Evolutionary conservation across 2,113 vertebrate genomes (phyloP).

Genomic region (Spheniscus mendiculus): DNA sequence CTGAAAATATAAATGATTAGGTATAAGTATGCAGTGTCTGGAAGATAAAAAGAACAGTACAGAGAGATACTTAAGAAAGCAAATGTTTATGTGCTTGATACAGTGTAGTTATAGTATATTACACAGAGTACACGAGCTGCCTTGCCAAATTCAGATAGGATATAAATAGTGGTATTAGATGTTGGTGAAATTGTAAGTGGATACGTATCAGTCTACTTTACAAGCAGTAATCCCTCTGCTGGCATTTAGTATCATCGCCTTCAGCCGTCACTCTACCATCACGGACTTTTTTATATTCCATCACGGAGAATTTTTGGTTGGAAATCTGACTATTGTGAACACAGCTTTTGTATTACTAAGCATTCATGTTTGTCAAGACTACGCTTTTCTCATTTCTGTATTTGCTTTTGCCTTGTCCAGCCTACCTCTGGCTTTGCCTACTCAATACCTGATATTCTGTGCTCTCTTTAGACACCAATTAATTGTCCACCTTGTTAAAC

Average conservation of each 20-base stretch:
- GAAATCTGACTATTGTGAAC: not conserved
- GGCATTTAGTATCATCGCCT: not conserved
- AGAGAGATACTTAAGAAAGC: not conserved
- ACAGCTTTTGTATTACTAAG: not conserved
- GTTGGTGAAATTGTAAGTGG: not conserved
- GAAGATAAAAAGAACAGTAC: not conserved
- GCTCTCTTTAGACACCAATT: not conserved
- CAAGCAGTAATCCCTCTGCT: not conserved
- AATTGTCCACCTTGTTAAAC: not conserved
- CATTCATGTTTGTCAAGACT: not conserved
- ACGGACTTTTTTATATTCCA: not conserved
- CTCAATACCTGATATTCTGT: not conserved
- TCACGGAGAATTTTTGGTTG: not conserved
- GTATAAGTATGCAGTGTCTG: not conserved
- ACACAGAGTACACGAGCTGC: not conserved
- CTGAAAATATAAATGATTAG: not conserved
- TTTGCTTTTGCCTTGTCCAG: not conserved
- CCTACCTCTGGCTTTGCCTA: not conserved
- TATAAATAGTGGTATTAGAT: conserved; percentile 34
- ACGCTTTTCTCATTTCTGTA: not conserved
- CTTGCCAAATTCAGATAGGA: conserved; percentile 12
- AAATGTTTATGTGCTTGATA: not conserved
- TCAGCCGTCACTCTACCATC: not conserved
- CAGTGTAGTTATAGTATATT: not conserved
- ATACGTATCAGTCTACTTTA: not conserved